Evolutionary conservation across 2,888 invertebrate genomes (phyloP).

Genomic region (Phymatocera aterrima): DNA sequence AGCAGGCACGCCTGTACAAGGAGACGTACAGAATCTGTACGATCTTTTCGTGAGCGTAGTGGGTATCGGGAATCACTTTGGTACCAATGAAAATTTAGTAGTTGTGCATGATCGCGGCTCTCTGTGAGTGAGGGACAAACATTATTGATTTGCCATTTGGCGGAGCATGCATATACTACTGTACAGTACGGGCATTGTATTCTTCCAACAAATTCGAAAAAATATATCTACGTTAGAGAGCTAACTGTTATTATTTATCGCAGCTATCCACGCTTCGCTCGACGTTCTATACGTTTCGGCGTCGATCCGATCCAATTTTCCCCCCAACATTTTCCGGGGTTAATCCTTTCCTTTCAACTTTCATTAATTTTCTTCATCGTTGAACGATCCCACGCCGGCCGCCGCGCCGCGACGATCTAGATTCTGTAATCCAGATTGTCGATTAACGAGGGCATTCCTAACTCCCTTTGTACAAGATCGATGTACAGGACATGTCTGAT

Average conservation of each 20-base stretch:
- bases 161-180: not conserved
- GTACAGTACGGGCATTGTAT: not conserved
- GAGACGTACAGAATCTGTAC: no score
- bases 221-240: constrained; percentile 26
- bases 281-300: not conserved
- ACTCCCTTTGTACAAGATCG: no score
- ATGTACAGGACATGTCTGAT: not conserved
- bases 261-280: not conserved
- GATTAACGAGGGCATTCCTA: not conserved
- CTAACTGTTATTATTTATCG: constrained; percentile 24
- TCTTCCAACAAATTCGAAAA: constrained; percentile 12
- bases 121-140: not conserved
- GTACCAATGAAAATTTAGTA: constrained; percentile 33
- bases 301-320: not conserved
- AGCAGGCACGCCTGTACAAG: not conserved
- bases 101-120: not conserved
- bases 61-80: constrained; percentile 41
- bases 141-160: constrained; percentile 41
- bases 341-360: constrained; percentile 4
- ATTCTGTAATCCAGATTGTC: not conserved
- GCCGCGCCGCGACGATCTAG: not conserved
- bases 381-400: not conserved
- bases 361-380: constrained; percentile 1
- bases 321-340: not conserved
- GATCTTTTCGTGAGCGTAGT: not conserved